Percentiles rank a stretch among this genome's conserved stretches.
These are phyloP conservation scores for Watsonalla binaria DNA, from an alignment of 2,888 invertebrate species.

Conservation along the genomic window DNA sequence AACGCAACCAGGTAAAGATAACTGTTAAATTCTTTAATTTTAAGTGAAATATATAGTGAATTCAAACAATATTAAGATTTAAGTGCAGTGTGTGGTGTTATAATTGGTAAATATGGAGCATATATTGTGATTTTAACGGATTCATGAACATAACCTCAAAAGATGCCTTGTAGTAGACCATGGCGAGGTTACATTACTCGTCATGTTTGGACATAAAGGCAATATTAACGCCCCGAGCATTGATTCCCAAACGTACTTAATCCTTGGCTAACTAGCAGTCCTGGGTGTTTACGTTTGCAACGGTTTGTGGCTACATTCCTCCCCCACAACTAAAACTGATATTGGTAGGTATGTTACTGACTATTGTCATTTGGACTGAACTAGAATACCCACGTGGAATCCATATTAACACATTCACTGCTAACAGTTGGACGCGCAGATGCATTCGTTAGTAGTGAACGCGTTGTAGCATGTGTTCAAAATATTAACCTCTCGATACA, in stretches of 20 bases:
- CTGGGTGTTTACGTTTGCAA: conserved; percentile 45
- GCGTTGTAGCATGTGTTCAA: not conserved
- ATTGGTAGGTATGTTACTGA: not conserved
- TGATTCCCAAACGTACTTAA: conserved; percentile 51
- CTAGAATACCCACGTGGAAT: not conserved
- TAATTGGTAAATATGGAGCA: conserved; percentile 5
- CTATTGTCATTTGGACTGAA: too few species aligned
- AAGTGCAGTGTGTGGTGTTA: not conserved
- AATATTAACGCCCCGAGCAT: conserved; percentile 44
- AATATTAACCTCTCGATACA: not conserved
- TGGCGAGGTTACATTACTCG: conserved; percentile 34
- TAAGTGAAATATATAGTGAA: conserved; percentile 21
- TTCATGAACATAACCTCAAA: conserved; percentile 37
- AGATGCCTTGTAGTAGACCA: conserved; percentile 53
- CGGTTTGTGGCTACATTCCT: conserved; percentile 55
- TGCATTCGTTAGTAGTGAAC: too few species aligned
- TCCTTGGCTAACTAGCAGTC: conserved; percentile 9
- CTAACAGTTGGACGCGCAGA: too few species aligned
- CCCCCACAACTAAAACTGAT: not conserved
- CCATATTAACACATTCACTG: too few species aligned
- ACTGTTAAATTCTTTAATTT: conserved; percentile 3
- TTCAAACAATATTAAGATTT: conserved; percentile 1
- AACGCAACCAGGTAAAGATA: conserved; percentile 46
- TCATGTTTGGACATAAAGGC: conserved; percentile 53
- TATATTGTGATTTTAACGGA: conserved; percentile 38